Conservation (phyloP, 2,888 invertebrate genomes). For the Drosophila peninsularis region DNA sequence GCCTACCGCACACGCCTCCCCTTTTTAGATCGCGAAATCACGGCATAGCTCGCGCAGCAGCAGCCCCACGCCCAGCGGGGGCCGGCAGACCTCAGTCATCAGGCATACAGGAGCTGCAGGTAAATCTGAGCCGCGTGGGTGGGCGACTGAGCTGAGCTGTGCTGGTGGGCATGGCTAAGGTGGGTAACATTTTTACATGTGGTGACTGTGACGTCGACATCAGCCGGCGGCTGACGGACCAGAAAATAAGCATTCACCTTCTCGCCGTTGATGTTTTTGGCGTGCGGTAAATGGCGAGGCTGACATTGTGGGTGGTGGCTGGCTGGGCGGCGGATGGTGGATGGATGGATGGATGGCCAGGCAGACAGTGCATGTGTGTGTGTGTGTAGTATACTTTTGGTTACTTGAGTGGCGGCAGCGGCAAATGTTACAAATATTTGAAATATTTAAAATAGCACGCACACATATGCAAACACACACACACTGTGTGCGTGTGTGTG, state of each 20-base stretch:
- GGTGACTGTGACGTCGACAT: slow-evolving; percentile 71
- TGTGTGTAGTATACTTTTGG: slow-evolving; percentile 54
- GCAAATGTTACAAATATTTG: slow-evolving; percentile 79
- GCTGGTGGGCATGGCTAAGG: background rate
- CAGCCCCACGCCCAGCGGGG: slow-evolving; percentile 1
- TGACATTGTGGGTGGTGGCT: slow-evolving; percentile 39
- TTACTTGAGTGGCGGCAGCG: slow-evolving; percentile 69
- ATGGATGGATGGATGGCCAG: background rate
- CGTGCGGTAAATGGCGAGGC: slow-evolving; percentile 75
- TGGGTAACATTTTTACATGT: slow-evolving; percentile 72
- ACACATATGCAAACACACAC: slow-evolving; percentile 45
- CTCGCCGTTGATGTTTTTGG: slow-evolving; percentile 71
- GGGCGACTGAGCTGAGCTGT: background rate
- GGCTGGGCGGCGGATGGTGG: background rate
- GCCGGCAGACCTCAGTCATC: slow-evolving; percentile 1
- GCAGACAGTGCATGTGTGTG: background rate
- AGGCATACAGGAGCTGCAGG: slow-evolving; percentile 11
- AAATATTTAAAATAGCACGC: slow-evolving; percentile 78
- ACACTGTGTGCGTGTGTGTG: slow-evolving; percentile 13
- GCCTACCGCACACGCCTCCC: slow-evolving; percentile 13
- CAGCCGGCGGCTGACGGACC: slow-evolving; percentile 79
- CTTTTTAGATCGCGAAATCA: slow-evolving; percentile 65
- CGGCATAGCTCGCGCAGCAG: slow-evolving; percentile 54
- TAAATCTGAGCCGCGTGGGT: slow-evolving; percentile 1
- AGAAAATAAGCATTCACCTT: slow-evolving; percentile 76